These are phyloP conservation scores for Microtus oregoni DNA, from an alignment of 2,113 vertebrate species.

Conservation along the genomic window DNA sequence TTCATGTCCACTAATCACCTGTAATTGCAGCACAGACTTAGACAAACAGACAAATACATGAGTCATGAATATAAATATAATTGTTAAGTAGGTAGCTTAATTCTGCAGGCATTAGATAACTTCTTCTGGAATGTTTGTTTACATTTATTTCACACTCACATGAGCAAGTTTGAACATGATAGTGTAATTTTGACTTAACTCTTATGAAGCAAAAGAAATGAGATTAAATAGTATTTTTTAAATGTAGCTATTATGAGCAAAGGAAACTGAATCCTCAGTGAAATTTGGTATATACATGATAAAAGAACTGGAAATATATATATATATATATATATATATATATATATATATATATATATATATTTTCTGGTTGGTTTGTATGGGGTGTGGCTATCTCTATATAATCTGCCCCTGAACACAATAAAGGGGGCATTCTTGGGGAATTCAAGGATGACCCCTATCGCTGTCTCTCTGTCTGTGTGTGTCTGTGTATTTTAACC, in stretches of 20 bases:
- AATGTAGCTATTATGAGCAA: background rate
- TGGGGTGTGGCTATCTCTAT: too few species aligned
- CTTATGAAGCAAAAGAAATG: conserved; percentile 1
- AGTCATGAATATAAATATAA: conserved; percentile 21
- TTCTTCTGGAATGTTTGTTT: background rate
- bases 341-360: too few species aligned
- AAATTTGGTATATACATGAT: background rate
- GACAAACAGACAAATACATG: background rate
- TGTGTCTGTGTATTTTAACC: too few species aligned
- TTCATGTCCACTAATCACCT: background rate
- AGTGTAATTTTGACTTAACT: background rate
- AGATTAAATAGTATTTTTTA: background rate
- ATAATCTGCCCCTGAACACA: too few species aligned
- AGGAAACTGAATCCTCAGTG: background rate
- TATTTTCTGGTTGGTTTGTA: too few species aligned
- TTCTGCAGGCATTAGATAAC: background rate
- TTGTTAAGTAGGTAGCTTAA: background rate
- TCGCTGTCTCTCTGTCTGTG: too few species aligned
- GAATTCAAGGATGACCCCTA: too few species aligned
- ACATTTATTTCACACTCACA: conserved; percentile 33
- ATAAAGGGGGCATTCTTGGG: too few species aligned
- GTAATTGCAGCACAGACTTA: conserved; percentile 34
- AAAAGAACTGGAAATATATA: background rate
- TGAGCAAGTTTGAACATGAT: background rate
- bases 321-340: too few species aligned